Base-by-base conservation (phyloP, 1,140 invertebrate genomes). In the Scaptomyza montana region DNA sequence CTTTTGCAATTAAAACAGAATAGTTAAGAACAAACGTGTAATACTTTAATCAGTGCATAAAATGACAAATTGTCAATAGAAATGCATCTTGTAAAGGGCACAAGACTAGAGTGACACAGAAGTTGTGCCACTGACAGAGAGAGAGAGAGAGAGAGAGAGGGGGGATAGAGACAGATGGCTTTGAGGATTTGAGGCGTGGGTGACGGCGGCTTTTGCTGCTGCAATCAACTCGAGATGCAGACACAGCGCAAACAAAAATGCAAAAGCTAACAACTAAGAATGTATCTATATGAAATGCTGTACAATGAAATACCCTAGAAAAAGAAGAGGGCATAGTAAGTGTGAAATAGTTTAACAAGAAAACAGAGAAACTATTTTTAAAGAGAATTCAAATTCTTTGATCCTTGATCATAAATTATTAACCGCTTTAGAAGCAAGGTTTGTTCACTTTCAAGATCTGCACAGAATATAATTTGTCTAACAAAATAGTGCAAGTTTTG, bases 141-240 rank as follows among this genome's bases (percentile, higher is more conserved):
- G 28, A 36, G 13, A 7, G 25, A 19, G 12, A 39, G 28, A 36
- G 13, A 6, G 47, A 43, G 55, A 43, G 5, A 13, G 12, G n/a
- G 12, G 28, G 30, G 13, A 6, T 39, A 39, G 55, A 43, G 5
- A 25, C 5, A 13, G 13, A 12, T 41, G 47, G 36, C 21, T 28
- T 36, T 39, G 49, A 36, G 47, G 62, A 43, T 28, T 36, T 39
- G 49, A 36, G 47, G 62, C 47, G 53, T 70, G 79, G 61, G 62
- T 43, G 69, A 50, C 8, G 33, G 33, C 33, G 33, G 33, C 33
- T 36, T 6, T 59, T 54, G 61, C 47, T 60, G 53, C 43, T 85
- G 81, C 81, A 86, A 86, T 86, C 82, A 87, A 82, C 82, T 78
- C 84, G 75, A 78, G 78, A 78, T 73, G 64, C 82, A 86, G 82